phyloP scores from a whole-genome alignment of 2,113 vertebrate species.

The Perca schrenkii region DNA sequence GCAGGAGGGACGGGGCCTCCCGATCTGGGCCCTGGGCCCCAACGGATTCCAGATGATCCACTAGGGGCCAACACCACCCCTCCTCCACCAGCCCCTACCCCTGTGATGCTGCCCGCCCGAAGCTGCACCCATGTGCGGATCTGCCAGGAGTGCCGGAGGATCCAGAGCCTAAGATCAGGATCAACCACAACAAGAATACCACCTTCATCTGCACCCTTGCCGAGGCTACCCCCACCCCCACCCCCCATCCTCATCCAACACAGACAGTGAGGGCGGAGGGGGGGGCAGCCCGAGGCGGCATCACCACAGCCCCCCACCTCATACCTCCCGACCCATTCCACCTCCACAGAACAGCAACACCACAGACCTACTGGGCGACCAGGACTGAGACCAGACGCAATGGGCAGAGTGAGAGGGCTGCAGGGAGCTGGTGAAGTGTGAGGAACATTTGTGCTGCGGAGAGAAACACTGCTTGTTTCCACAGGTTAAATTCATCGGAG shows the following conservation, averaged over 20 bases:
- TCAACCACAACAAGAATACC: slow-evolving; percentile 83
- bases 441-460: slow-evolving; percentile 49
- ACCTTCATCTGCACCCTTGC: slow-evolving; percentile 83
- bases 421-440: background rate
- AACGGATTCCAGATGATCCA: slow-evolving; percentile 90
- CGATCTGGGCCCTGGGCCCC: slow-evolving; percentile 87
- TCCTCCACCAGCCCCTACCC: slow-evolving; percentile 75
- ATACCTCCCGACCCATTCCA: slow-evolving; percentile 81
- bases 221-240: slow-evolving; percentile 73
- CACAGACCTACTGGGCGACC: slow-evolving; percentile 81
- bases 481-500: slow-evolving; percentile 14
- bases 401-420: background rate
- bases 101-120: slow-evolving; percentile 73
- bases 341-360: slow-evolving; percentile 89
- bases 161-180: slow-evolving; percentile 88
- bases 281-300: slow-evolving; percentile 86
- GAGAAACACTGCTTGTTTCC: slow-evolving; percentile 45
- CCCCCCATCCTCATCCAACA: slow-evolving; percentile 83
- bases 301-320: slow-evolving; percentile 87
- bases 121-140: slow-evolving; percentile 85
- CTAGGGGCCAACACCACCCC: slow-evolving; percentile 81
- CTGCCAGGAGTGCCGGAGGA: slow-evolving; percentile 92
- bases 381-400: slow-evolving; percentile 71
- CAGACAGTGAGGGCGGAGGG: slow-evolving; percentile 86
- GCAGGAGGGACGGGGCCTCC: slow-evolving; percentile 60